Evolutionary conservation across 2,113 vertebrate genomes (phyloP), one percentile per base, ranked within the genome.

Genomic region (Charadrius vociferus): DNA sequence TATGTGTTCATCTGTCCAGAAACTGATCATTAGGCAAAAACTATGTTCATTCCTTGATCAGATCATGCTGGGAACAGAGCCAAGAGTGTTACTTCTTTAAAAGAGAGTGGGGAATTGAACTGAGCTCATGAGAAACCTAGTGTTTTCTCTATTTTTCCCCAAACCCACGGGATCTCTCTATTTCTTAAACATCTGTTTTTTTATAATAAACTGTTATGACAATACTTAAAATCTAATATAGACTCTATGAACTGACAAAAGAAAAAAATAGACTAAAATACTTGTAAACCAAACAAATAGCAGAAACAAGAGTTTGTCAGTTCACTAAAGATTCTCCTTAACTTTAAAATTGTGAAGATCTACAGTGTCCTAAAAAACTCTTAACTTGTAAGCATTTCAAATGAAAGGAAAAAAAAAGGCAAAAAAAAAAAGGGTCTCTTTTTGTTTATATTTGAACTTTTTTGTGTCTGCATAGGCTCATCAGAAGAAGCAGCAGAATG

Each of bases 1-100:
- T 77, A 88, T 66, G 12, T 36, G 6, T 87, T 93, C 62, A 77
- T 91, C 81, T 89, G 50, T 87, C 86, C 93, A 95, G 81, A 94
- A 96, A 84, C 47, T 72, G 52, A 92, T 96, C 77, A 78, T 95
- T 92, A 96, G 43, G 61, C 58, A 93, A 95, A 96, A 91, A 12
- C 49, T 43, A 80, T 16, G 26, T 34, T 86, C 63, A 75, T 78
- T 95, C 74, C 90, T 96, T 84, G 74, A 96, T 85, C 93, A 92
- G 65, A 93, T 91, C 82, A 96, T 80, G 63, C 83, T 86, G 67
- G 90, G 83, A 97, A 84, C 13, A 61, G 30, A 88, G 88, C 88
- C 93, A 86, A 80, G 49, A 71, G 34, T 32, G 45, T 93, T 94
- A 87, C 72, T 97, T 86, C 85, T 95, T 95, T 82, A 87, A 88